Evolutionary conservation across 2,888 invertebrate species (phyloP).

Genomic region (Andrena fulva): DNA sequence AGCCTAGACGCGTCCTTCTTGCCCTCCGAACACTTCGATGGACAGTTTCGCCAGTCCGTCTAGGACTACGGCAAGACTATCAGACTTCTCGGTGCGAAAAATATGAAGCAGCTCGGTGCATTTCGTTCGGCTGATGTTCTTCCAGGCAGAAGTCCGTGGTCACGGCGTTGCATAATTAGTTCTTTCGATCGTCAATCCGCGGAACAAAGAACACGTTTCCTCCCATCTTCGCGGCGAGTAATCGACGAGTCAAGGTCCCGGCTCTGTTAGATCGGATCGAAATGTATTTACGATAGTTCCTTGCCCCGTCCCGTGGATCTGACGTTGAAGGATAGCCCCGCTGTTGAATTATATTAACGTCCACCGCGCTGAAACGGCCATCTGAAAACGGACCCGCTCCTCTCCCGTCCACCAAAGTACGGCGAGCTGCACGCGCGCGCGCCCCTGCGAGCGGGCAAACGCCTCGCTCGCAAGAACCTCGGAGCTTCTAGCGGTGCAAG

Average conservation of each 20-base stretch:
- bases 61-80: neutral
- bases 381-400: slow-evolving; percentile 15
- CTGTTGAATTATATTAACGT: slow-evolving; percentile 42
- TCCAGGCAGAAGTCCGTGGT: neutral
- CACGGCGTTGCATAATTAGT: slow-evolving; percentile 43
- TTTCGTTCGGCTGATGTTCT: neutral
- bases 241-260: slow-evolving; percentile 30
- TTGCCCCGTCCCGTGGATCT: slow-evolving; percentile 18
- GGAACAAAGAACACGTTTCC: slow-evolving; percentile 30
- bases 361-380: slow-evolving; percentile 12
- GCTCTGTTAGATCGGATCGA: slow-evolving; percentile 35
- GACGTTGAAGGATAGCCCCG: slow-evolving; percentile 53
- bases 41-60: neutral
- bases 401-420: slow-evolving; percentile 26
- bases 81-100: neutral
- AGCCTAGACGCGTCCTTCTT: slow-evolving; percentile 23
- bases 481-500: slow-evolving; percentile 23
- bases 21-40: slow-evolving; percentile 6
- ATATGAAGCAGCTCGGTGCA: neutral
- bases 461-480: slow-evolving; percentile 32
- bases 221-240: neutral
- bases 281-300: slow-evolving; percentile 44
- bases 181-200: slow-evolving; percentile 10
- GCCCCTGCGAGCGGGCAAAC: slow-evolving; percentile 1
- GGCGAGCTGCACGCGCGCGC: neutral